Percentiles rank a stretch among this genome's conserved stretches.
These are phyloP conservation scores for Leptopilina myrica DNA, from an alignment of 2,888 invertebrate genomes.

Conservation along the genomic window DNA sequence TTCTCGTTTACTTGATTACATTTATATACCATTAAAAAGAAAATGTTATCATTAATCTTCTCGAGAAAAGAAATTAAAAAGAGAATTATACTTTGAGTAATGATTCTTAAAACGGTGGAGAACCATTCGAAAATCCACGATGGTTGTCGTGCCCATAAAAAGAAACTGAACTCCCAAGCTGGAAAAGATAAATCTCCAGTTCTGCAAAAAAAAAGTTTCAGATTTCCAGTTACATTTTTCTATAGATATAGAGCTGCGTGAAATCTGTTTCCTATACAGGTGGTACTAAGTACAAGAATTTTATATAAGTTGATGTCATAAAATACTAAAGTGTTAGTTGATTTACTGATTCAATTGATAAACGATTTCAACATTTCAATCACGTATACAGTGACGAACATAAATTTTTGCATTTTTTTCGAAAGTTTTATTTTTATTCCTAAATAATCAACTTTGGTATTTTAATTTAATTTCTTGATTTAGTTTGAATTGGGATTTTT, in stretches of 20 bases:
- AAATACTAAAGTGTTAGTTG: not conserved
- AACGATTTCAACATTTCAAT: not conserved
- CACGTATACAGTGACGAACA: not conserved
- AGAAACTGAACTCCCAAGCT: conserved; percentile 9
- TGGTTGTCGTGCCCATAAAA: not conserved
- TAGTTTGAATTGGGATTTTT: no score
- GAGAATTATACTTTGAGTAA: not conserved
- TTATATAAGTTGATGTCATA: conserved; percentile 25
- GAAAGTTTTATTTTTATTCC: no score
- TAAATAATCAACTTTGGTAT: no score
- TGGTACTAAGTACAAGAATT: conserved; percentile 12
- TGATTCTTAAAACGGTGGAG: conserved; percentile 8
- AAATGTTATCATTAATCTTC: not conserved
- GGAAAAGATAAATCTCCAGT: conserved; percentile 7
- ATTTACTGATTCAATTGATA: not conserved
- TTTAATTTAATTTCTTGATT: no score
- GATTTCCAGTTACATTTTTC: conserved; percentile 5
- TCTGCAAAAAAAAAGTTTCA: conserved; percentile 8
- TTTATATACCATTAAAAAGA: no score
- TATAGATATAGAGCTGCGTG: not conserved
- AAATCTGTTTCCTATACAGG: conserved; percentile 13
- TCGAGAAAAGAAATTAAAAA: not conserved
- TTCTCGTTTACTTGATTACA: no score
- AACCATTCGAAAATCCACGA: not conserved
- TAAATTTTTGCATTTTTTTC: no score